Percentiles rank a stretch among this genome's conserved stretches.
These are phyloP conservation scores for Bambusicola thoracicus DNA, from an alignment of 2,113 vertebrate genomes.

Conservation along the genomic window DNA sequence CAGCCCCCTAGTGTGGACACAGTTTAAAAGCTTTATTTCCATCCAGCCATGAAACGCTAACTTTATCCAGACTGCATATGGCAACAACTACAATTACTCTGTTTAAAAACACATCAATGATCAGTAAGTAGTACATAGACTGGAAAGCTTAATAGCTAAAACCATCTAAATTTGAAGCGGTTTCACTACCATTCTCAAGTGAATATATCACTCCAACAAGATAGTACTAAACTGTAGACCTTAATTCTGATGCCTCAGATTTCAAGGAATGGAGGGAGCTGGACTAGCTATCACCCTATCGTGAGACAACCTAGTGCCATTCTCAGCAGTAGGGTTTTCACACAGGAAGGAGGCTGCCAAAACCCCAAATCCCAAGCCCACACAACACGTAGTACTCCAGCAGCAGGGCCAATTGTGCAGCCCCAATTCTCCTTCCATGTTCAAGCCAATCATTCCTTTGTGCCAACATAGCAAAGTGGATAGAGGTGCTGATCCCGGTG, in stretches of 20 bases:
- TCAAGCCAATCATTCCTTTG: neutral
- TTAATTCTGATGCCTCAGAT: neutral
- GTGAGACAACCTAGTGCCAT: neutral
- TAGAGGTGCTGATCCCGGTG: neutral
- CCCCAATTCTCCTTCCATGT: neutral
- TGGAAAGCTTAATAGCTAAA: neutral
- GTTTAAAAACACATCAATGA: neutral
- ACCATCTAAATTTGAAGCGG: neutral
- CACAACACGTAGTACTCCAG: neutral
- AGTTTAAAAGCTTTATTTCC: neutral
- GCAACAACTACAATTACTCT: neutral
- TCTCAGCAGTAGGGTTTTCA: neutral
- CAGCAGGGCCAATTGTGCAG: neutral
- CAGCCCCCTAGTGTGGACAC: slow-evolving; percentile 39
- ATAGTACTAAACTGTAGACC: neutral
- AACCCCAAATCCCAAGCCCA: neutral
- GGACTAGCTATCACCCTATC: fast-evolving
- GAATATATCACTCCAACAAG: neutral
- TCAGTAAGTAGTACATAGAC: neutral
- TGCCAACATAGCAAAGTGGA: neutral
- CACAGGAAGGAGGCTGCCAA: neutral
- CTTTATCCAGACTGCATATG: neutral
- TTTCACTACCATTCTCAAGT: neutral
- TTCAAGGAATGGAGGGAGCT: neutral
- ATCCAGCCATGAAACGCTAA: neutral